Evolutionary conservation across 2,797 vertebrate genomes (phyloP), one percentile per base, ranked within the genome.

Genomic region (Echiichthys vipera): DNA sequence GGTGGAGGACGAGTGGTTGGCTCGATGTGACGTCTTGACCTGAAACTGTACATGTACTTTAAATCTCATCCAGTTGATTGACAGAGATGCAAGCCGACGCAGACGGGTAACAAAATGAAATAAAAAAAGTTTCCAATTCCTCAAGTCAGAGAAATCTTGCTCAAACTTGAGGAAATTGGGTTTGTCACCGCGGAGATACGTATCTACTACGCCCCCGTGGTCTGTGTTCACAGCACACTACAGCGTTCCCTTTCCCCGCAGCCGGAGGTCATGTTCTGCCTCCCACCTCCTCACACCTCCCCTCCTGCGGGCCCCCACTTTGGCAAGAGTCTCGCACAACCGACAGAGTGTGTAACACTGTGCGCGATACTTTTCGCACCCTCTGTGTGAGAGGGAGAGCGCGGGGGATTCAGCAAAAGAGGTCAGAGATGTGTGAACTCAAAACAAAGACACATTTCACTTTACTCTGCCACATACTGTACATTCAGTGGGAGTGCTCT

Each of bases 381-480:
- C 80, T 68, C 57, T 13, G 72, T 65, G 77, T 58, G 37, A 59
- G 65, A 65, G 34, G 54, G 68, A 37, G 68, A 67, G 67, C 73
- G 36, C 30, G 0, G 66, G 83, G 81, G 83, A 82, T 82, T 85
- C 66, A 58, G 67, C 45, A 66, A 84, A 87, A 71, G 77, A 86
- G 88, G 84, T 90, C 86, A 87, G 73, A 70, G 76, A 88, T 45
- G 87, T 87, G 87, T 88, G 90, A 91, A 89, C 84, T 78, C 62
- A 65, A 87, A 90, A 91, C 88, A 88, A 88, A 91, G 84, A 74
- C 69, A 67, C 85, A 58, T 86, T 88, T 81, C 87, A 74, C 70
- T 83, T 81, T 75, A 71, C 67, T 25, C 62, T 1, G 63, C 71
- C 54, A 43, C 71, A 20, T 51, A 81, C 75, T 67, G 81, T 83